phyloP scores from a whole-genome alignment of 1,140 invertebrate genomes.

The Aphelinus atriplicis region DNA sequence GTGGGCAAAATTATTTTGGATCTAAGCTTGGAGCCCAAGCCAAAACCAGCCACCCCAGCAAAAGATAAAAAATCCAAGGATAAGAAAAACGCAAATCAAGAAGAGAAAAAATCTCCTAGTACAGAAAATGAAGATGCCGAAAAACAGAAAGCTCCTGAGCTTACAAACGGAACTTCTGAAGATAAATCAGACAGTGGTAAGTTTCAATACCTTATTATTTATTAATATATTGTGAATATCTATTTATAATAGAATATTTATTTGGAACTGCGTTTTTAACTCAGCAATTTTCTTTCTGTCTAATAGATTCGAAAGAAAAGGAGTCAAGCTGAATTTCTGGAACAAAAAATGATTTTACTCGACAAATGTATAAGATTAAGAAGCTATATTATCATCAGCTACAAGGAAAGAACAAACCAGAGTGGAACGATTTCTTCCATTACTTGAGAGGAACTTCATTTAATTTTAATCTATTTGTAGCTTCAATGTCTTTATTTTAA shows the following conservation, averaged over 20 bases:
- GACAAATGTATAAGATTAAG: no score
- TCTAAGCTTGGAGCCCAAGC: constrained; percentile 80
- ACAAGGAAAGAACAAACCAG: background rate
- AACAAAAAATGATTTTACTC: background rate
- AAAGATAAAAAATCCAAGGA: constrained; percentile 78
- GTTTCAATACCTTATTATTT: constrained; percentile 3
- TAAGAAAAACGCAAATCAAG: constrained; percentile 75
- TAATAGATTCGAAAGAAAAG: constrained; percentile 66
- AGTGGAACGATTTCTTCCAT: background rate
- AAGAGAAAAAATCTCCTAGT: constrained; percentile 70
- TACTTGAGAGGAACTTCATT: constrained; percentile 1
- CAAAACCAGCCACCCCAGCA: constrained; percentile 79
- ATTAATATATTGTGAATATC: background rate
- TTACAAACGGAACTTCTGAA: constrained; percentile 68
- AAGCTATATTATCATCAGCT: background rate
- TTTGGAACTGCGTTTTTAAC: background rate
- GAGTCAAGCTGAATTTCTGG: constrained; percentile 65
- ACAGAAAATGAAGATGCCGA: constrained; percentile 68
- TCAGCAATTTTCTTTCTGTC: background rate
- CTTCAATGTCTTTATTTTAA: constrained; percentile 1
- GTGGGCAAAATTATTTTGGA: constrained; percentile 89
- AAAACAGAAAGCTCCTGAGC: constrained; percentile 67
- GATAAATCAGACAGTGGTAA: constrained; percentile 66
- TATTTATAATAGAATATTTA: no score
- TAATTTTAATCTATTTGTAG: constrained; percentile 16